Base-by-base conservation (phyloP, 2,888 invertebrate genomes). In the Mystacides longicornis region DNA sequence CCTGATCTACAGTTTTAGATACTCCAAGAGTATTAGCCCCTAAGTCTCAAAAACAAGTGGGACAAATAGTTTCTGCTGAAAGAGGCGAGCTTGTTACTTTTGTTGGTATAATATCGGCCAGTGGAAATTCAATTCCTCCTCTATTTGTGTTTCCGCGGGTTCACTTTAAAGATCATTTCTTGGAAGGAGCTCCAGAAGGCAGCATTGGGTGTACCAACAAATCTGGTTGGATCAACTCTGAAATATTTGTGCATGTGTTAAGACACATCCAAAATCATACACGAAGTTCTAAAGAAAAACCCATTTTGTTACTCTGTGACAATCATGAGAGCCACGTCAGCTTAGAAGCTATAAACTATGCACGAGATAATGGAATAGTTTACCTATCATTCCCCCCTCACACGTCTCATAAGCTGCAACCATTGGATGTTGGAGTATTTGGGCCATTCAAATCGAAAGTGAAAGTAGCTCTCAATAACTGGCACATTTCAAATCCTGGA, bases 1-100 rank as follows among this genome's bases (percentile, higher is more conserved):
- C n/a, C n/a, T n/a, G n/a, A n/a, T n/a, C n/a, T n/a, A 31, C 31
- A 31, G 31, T 31, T 31, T 31, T 31, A 31, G 31, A 31, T 31
- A 31, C 31, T 7, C 31, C 31, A 9, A 31, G 14, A 31, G 31
- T 65, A 9, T 58, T 65, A 11, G 60, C 64, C 20, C 46, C 47
- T 22, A 64, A 59, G 58, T 49, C 54, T 4, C 62, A 62, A 49
- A 62, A 61, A 52, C 63, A 64, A 55, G 63, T 65, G 4, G 62
- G 62, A 1, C 60, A 63, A 57, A 48, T 63, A 3, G 62, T 62
- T 14, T 63, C 64, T 47, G 58, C 61, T 4, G 65, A 66, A 61
- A 62, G 64, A 59, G 64, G 63, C 22, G 62, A 64, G 46, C 58
- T 64, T n/a, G 64, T 67, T 7, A 67, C 66, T 14, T 63, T 66